Evolutionary conservation across 2,888 invertebrate genomes (phyloP).

Genomic region (Sarcophaga caerulescens): DNA sequence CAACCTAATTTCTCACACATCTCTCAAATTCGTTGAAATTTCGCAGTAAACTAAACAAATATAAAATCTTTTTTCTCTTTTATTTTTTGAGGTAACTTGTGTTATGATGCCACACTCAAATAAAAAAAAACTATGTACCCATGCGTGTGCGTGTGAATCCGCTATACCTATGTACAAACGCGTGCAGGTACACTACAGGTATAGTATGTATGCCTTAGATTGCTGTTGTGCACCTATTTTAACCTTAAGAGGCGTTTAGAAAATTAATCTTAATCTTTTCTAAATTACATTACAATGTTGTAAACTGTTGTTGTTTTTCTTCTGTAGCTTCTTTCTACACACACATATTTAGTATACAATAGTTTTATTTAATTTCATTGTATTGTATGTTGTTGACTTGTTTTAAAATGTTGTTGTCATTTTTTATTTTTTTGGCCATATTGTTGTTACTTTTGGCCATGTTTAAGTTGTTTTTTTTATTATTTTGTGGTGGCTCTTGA

Average conservation of each 20-base stretch:
- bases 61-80: no score
- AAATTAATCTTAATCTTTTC: constrained; percentile 73
- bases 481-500: constrained; percentile 52
- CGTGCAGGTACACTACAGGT: no score
- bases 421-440: constrained; percentile 18
- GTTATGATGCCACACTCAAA: no score
- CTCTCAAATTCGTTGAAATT: no score
- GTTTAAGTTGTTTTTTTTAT: constrained; percentile 43
- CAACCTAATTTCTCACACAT: no score
- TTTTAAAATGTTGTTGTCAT: constrained; percentile 15
- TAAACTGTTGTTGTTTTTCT: constrained; percentile 46
- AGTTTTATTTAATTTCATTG: constrained; percentile 37
- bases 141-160: no score
- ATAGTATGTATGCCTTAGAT: constrained; percentile 5
- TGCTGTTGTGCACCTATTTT: constrained; percentile 52
- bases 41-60: no score
- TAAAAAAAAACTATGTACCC: no score
- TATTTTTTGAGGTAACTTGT: no score
- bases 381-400: constrained; percentile 9
- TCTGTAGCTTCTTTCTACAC: constrained; percentile 18
- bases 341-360: neutral
- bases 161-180: no score
- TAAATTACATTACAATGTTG: constrained; percentile 70
- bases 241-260: constrained; percentile 71
- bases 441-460: constrained; percentile 47